phyloP scores from a whole-genome alignment of 2,888 invertebrate species.

The Nyleta sp. region DNA sequence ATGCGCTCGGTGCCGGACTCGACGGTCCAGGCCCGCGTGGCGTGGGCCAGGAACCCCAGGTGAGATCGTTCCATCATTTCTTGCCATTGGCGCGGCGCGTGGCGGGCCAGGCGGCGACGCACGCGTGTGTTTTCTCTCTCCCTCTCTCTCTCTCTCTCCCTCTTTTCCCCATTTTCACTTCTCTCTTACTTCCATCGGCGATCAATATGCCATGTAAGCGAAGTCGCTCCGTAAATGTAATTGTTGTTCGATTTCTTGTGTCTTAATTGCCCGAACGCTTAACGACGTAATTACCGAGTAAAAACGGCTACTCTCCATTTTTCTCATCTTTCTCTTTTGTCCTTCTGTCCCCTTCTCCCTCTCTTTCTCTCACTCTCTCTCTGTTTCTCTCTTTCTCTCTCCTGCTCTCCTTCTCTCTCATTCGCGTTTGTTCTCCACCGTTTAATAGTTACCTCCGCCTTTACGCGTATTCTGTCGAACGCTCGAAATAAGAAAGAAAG shows the following conservation, averaged over 20 bases:
- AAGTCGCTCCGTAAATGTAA: conserved; percentile 76
- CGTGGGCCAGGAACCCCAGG: no score
- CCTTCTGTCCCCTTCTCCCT: no score
- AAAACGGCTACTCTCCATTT: conserved; percentile 69
- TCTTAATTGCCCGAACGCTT: conserved; percentile 79
- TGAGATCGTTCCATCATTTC: no score
- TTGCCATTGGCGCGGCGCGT: no score
- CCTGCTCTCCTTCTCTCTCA: conserved; percentile 9
- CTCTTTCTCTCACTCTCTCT: no score
- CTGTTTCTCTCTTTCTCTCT: no score
- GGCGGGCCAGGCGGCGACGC: no score
- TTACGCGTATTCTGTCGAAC: conserved; percentile 48
- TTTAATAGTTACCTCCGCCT: conserved; percentile 54
- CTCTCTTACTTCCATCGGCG: conserved; percentile 68
- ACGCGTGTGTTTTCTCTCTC: no score
- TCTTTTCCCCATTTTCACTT: conserved; percentile 60
- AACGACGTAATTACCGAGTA: conserved; percentile 80
- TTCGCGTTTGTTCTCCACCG: conserved; percentile 26
- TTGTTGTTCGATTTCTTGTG: conserved; percentile 80
- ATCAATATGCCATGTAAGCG: conserved; percentile 75
- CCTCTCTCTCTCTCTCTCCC: conserved; percentile 9
- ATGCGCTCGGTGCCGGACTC: no score
- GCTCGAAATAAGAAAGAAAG: conserved; percentile 58
- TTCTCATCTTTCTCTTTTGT: conserved; percentile 24
- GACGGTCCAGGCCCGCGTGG: no score